Conservation (phyloP, 2,113 vertebrate species). For the Vidua chalybeata region DNA sequence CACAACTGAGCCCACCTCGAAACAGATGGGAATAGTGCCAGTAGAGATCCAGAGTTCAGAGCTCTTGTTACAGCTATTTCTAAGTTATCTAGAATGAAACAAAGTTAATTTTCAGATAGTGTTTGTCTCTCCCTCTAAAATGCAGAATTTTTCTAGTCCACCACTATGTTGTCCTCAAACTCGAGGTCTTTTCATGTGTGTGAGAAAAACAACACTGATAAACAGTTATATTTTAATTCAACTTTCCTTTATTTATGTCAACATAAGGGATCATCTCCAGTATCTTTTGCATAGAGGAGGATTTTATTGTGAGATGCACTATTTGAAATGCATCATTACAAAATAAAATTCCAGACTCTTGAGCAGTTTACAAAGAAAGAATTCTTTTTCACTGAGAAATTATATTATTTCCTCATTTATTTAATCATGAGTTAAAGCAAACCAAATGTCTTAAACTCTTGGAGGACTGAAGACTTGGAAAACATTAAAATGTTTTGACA, state of each 20-base stretch:
- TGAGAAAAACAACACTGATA: neutral
- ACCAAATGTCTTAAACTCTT: neutral
- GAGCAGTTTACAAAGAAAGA: neutral
- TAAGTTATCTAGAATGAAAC: neutral
- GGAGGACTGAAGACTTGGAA: neutral
- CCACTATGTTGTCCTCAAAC: neutral
- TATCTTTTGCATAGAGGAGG: neutral
- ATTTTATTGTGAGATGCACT: neutral
- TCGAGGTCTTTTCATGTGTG: neutral
- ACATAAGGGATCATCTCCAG: neutral
- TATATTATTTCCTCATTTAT: neutral
- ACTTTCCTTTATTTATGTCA: neutral
- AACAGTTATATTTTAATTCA: neutral
- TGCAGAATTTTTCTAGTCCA: neutral
- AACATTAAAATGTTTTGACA: conserved; percentile 26
- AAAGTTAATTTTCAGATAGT: neutral
- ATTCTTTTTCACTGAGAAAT: neutral
- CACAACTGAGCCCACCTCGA: neutral
- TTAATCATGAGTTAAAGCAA: conserved; percentile 24
- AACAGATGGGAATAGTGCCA: neutral
- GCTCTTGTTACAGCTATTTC: neutral
- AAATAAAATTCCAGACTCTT: neutral
- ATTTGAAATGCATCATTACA: neutral
- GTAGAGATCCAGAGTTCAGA: neutral
- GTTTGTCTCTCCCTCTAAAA: neutral